Conservation (phyloP, 2,113 vertebrate species). For the Saguinus midas region DNA sequence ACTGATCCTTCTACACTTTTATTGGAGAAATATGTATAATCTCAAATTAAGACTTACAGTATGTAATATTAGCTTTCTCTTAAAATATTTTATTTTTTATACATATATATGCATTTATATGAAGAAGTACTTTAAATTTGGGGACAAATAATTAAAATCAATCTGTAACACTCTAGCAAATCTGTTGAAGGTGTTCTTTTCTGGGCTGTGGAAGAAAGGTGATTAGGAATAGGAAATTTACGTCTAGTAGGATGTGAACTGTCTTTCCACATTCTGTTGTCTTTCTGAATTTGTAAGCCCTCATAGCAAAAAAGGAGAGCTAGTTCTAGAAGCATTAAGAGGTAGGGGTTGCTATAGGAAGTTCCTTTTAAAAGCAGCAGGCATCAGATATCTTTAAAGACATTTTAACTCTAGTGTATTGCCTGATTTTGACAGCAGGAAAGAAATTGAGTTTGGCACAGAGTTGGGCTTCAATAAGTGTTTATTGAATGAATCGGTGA, state of each 20-base stretch:
- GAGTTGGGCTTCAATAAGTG: conserved; percentile 25
- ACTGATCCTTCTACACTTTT: not conserved
- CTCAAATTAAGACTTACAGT: not conserved
- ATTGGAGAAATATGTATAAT: not conserved
- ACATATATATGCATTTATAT: not conserved
- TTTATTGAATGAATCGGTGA: conserved; percentile 25
- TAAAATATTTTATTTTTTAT: not conserved
- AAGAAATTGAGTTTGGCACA: not conserved
- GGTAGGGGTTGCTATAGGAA: not conserved
- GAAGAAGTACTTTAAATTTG: not conserved
- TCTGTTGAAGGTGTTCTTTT: not conserved
- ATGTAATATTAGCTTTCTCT: not conserved
- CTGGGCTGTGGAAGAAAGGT: not conserved
- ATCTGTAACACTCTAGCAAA: not conserved
- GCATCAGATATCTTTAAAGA: conserved; percentile 19
- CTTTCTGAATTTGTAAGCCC: not conserved
- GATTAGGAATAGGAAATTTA: not conserved
- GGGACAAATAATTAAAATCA: not conserved
- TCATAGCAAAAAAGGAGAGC: not conserved
- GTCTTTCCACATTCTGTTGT: not conserved
- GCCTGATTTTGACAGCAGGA: conserved; percentile 9
- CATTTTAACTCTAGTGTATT: conserved; percentile 20
- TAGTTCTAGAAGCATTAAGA: not conserved
- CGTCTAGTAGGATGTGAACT: not conserved
- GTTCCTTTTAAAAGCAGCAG: not conserved